Conservation (phyloP, 2,113 vertebrate species). For the human (Homo sapiens) region GRCh38 chr11:81395501-81396000, state of each 20-base stretch:
- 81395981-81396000: not conserved
- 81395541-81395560: not conserved
- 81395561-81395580: not conserved
- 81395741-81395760: not conserved
- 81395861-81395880: fast-evolving
- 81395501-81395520: not conserved
- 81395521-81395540: not conserved
- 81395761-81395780: not conserved
- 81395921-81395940: not conserved
- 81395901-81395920: not conserved
- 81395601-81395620: not conserved
- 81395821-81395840: not conserved
- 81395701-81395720: not conserved
- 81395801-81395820: not conserved
- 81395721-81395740: not conserved
- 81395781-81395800: not conserved
- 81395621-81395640: not conserved
- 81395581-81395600: not conserved
- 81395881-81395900: not conserved
- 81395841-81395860: not conserved
- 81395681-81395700: not conserved
- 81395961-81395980: not conserved
- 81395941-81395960: not conserved
- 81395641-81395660: fast-evolving
- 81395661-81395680: not conserved